Evolutionary conservation across 2,113 vertebrate genomes (phyloP), one percentile per base, ranked within the genome.

Genomic region (Picathartes gymnocephalus): DNA sequence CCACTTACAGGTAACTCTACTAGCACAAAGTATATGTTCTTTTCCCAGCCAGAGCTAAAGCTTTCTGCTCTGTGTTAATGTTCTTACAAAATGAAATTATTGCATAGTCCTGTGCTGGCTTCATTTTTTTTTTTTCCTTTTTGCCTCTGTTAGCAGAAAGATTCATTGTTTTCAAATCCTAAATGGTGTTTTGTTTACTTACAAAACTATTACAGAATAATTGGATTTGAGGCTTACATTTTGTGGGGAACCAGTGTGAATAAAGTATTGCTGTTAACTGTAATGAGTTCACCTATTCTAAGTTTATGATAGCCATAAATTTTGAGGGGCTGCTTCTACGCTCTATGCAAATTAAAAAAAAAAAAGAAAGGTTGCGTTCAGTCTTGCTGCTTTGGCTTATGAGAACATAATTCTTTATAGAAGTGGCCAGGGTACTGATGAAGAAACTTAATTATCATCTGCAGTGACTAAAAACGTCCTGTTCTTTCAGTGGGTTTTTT

Each of bases 101-200:
- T 88, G 76, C 85, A 39, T 25, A 71, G 92, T 78, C 68, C 45
- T 5, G 11, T 86, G 40, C 48, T 86, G 65, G 79, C 22, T 73
- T 66, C 0, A 1, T 24, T 60, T 23, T 31, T 40, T 40, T 50
- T 27, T 33, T 31, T 6, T 4, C 4, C 27, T 71, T 78, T 74
- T 81, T 79, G 57, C 56, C 40, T 73, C 74, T 61, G 15, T 70
- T 92, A 88, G 90, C 69, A 96, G 69, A 95, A 95, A 65, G 90
- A 72, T 78, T 82, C 80, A 57, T 95, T 97, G 94, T 96, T 96
- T 96, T 71, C 56, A 69, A 86, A 86, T 84, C 69, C 60, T 86
- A 60, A 96, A 64, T 61, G 82, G 39, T 76, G 64, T 78, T 95
- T 88, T 95, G 82, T 88, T 83, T 86, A 35, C 81, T 90, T 81